Percentiles rank a stretch among this genome's conserved stretches.
Conservation (phyloP, 2,113 vertebrate genomes). For the Misgurnus anguillicaudatus region DNA sequence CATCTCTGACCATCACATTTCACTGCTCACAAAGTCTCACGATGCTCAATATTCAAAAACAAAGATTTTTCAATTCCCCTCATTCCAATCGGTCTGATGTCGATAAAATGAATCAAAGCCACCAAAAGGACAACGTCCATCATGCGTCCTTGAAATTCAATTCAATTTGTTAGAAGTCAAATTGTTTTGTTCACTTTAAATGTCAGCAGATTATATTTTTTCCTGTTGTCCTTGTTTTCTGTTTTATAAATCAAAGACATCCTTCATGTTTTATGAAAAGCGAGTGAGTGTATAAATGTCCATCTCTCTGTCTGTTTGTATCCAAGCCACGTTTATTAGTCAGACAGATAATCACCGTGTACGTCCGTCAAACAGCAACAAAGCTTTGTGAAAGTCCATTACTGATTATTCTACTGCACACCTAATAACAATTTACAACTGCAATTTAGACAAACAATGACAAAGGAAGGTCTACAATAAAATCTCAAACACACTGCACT, state of each 20-base stretch:
- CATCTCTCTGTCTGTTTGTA: neutral
- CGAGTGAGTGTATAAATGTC: neutral
- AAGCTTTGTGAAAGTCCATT: constrained; percentile 28
- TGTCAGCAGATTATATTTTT: too few species aligned
- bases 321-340: neutral
- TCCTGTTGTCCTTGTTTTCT: too few species aligned
- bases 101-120: neutral
- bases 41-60: neutral
- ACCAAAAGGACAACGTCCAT: neutral
- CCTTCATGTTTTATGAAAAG: neutral
- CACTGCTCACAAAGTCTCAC: too few species aligned
- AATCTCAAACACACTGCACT: too few species aligned
- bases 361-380: constrained; percentile 43
- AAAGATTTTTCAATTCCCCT: neutral
- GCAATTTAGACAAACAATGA: constrained; percentile 37
- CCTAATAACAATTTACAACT: constrained; percentile 43
- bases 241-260: neutral
- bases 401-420: constrained; percentile 23
- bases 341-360: constrained; percentile 37
- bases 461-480: neutral
- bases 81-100: neutral
- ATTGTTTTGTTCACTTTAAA: neutral
- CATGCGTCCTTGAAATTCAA: too few species aligned
- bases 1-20: too few species aligned
- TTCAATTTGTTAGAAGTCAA: neutral